A percentile compares a stretch with the other conserved stretches of the same genome.
These are phyloP conservation scores for Lasioglossum marginatum DNA, from an alignment of 2,888 invertebrate genomes.

Conservation along the genomic window DNA sequence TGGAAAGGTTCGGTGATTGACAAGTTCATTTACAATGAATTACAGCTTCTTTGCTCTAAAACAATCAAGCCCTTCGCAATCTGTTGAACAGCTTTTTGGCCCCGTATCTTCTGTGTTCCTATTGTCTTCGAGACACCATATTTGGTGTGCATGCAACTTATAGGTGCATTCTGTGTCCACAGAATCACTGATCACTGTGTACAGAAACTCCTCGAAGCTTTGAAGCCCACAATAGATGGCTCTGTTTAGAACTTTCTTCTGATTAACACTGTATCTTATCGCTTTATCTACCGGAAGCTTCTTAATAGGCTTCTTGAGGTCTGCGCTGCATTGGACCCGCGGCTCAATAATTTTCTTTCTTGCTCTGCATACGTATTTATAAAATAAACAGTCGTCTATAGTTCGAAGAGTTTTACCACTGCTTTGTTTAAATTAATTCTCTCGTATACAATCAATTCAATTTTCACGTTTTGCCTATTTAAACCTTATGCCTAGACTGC, in stretches of 20 bases:
- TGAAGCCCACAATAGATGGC: neutral
- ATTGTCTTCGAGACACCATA: neutral
- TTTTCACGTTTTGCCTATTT: neutral
- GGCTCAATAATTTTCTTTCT: neutral
- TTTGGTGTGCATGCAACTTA: neutral
- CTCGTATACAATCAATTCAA: neutral
- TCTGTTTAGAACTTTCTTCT: conserved; percentile 3
- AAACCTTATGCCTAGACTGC: no score
- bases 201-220: neutral
- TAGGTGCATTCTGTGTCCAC: neutral
- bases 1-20: no score
- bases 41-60: neutral
- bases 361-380: neutral
- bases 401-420: neutral
- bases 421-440: neutral
- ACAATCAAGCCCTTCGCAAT: neutral
- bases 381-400: neutral
- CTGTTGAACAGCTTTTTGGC: neutral
- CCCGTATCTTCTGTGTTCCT: neutral
- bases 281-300: conserved; percentile 5
- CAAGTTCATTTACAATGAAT: neutral
- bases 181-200: neutral
- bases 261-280: conserved; percentile 1
- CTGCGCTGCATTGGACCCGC: neutral
- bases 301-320: neutral